Evolutionary conservation across 2,888 invertebrate species (phyloP).

Genomic region (Ophion costatus): DNA sequence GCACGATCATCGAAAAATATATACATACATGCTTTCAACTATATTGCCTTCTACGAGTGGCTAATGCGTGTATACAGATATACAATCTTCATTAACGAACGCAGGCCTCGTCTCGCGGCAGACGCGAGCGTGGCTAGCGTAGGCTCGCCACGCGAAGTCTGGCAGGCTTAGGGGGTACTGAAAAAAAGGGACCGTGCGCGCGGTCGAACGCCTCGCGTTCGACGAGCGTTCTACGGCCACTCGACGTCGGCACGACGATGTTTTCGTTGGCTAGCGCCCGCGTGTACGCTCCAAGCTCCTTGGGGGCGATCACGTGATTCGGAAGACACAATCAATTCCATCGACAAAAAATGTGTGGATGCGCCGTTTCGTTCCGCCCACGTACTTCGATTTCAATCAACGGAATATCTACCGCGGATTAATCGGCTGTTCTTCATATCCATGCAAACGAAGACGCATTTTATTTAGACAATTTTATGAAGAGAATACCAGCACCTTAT

Average conservation of each 20-base stretch:
- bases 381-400: neutral
- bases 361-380: neutral
- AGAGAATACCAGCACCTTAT: neutral
- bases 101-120: neutral
- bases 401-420: neutral
- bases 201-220: conserved; percentile 46
- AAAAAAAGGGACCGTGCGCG: conserved; percentile 20
- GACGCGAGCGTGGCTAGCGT: neutral
- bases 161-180: conserved; percentile 11
- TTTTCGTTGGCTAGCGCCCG: neutral
- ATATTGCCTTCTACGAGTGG: neutral
- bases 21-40: neutral
- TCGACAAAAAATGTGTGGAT: neutral
- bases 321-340: neutral
- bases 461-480: neutral
- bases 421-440: neutral
- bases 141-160: neutral
- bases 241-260: neutral
- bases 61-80: neutral
- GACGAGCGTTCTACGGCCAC: conserved; percentile 60
- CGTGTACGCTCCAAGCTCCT: conserved; percentile 1
- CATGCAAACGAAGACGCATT: neutral
- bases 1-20: neutral
- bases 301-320: conserved; percentile 36
- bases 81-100: neutral